These are phyloP conservation scores for Serilophus lunatus DNA, from an alignment of 2,113 vertebrate genomes.

Conservation along the genomic window DNA sequence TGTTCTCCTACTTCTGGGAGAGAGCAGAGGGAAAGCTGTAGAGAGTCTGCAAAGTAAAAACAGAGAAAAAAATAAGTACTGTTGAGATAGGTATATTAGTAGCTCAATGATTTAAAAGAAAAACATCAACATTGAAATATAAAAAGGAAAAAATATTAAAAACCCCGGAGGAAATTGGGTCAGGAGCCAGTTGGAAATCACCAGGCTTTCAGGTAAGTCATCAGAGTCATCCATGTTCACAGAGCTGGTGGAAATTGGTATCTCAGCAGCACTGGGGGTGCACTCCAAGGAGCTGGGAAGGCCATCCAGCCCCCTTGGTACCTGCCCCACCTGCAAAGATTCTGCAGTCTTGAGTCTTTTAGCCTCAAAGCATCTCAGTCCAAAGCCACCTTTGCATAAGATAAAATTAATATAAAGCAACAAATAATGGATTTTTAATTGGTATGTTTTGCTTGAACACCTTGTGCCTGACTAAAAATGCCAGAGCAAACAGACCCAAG, in stretches of 20 bases:
- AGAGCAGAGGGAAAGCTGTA: not conserved
- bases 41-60: not conserved
- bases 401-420: too few relatives aligned
- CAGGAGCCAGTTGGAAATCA: not conserved
- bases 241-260: not conserved
- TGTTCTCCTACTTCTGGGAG: not conserved
- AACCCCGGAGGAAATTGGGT: not conserved
- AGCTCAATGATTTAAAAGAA: not conserved
- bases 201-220: not conserved
- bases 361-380: too few relatives aligned
- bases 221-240: not conserved
- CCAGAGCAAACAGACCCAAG: too few relatives aligned
- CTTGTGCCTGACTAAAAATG: too few relatives aligned
- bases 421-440: too few relatives aligned
- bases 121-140: not conserved
- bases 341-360: too few relatives aligned
- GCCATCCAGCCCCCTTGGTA: too few relatives aligned
- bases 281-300: too few relatives aligned
- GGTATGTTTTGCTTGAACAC: too few relatives aligned
- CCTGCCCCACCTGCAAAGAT: too few relatives aligned
- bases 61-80: not conserved
- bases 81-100: not conserved
- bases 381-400: too few relatives aligned
- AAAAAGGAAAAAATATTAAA: not conserved
- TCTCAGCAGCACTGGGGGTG: not conserved